Conservation (phyloP, 2,113 vertebrate species). For the Campylomormyrus numenius region DNA sequence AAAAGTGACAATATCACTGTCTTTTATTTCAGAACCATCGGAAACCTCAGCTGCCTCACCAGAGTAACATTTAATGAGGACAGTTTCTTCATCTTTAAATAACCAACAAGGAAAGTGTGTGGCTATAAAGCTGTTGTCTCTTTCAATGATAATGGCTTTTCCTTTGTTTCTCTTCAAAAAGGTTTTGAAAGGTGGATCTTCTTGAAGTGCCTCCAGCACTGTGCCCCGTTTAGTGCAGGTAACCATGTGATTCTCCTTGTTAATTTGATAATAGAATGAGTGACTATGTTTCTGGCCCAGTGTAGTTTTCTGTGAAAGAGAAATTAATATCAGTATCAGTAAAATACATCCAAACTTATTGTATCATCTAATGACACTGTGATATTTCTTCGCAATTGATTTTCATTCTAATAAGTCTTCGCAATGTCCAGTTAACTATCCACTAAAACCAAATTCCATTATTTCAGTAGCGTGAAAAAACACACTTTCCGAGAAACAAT, state of each 20-base stretch:
- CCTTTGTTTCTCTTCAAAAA: not conserved
- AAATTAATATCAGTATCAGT: not conserved
- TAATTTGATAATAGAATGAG: not conserved
- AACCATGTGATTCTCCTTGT: not conserved
- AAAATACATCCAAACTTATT: not conserved
- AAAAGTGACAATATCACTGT: not conserved
- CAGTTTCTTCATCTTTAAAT: not conserved
- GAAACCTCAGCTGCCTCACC: no score
- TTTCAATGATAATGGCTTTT: not conserved
- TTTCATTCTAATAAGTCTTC: no score
- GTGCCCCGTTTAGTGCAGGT: not conserved
- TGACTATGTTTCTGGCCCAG: not conserved
- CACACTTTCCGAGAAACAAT: no score
- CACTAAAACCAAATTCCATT: no score
- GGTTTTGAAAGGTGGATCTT: not conserved
- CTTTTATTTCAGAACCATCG: not conserved
- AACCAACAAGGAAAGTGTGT: slow-evolving; percentile 11
- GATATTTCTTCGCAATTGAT: no score
- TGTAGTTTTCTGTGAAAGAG: not conserved
- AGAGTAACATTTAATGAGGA: not conserved
- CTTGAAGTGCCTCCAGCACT: not conserved
- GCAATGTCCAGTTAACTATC: no score
- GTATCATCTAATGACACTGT: no score
- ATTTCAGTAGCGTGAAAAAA: no score
- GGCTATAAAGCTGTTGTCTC: not conserved